These are phyloP conservation scores for Ceratotherium simum DNA, from an alignment of 2,113 vertebrate species.

Conservation along the genomic window DNA sequence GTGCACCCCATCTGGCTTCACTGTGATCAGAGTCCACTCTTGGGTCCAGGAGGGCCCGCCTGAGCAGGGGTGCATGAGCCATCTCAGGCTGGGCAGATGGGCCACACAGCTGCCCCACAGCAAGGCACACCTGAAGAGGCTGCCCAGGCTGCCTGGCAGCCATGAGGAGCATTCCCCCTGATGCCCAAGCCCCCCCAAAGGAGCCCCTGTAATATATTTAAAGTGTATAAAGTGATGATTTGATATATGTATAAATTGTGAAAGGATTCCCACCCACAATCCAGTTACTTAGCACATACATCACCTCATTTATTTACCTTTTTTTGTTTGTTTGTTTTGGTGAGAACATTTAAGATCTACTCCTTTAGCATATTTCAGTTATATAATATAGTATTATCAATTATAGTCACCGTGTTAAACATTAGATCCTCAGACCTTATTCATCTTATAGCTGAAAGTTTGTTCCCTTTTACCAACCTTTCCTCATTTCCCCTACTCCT, in stretches of 20 bases:
- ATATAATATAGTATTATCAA: not conserved
- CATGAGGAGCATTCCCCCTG: not conserved
- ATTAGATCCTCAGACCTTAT: not conserved
- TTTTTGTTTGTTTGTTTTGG: not conserved
- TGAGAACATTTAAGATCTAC: not conserved
- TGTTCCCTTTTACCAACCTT: not conserved
- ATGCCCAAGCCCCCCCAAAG: not conserved
- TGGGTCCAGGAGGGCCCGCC: constrained; percentile 58
- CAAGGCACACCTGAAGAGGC: not conserved
- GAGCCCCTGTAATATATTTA: not conserved
- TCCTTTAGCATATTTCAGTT: not conserved
- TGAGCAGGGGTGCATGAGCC: not conserved
- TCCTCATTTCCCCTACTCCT: not conserved
- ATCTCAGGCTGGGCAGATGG: not conserved
- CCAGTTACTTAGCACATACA: not conserved
- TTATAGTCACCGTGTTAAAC: not conserved
- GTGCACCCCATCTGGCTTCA: constrained; percentile 94
- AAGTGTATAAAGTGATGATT: not conserved
- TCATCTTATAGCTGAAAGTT: not conserved
- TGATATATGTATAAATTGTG: not conserved
- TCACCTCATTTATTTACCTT: not conserved
- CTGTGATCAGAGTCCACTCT: constrained; percentile 91
- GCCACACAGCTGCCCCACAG: not conserved
- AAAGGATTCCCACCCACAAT: not conserved
- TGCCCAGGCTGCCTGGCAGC: not conserved